phyloP scores from a whole-genome alignment of 2,113 vertebrate species.

The Nannospalax galili region DNA sequence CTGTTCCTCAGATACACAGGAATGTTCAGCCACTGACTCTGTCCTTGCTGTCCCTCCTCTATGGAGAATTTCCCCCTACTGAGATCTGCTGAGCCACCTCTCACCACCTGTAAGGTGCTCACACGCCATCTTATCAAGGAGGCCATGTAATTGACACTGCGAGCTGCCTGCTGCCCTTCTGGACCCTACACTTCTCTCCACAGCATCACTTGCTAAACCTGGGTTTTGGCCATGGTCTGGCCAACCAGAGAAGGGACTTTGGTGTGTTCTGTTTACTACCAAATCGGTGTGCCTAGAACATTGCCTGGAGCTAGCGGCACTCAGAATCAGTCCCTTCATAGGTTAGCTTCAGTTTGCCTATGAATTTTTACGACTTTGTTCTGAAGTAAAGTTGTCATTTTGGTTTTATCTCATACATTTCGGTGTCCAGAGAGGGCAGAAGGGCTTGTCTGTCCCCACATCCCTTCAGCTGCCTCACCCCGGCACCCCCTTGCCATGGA shows the following conservation, averaged over 20 bases:
- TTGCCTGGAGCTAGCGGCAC: accelerated
- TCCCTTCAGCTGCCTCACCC: neutral
- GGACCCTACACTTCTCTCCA: neutral
- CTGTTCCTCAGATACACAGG: neutral
- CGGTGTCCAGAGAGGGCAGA: neutral
- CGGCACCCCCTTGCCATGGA: neutral
- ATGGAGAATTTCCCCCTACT: neutral
- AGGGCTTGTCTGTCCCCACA: neutral
- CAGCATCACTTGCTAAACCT: neutral
- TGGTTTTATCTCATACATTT: neutral
- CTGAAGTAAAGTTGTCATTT: neutral
- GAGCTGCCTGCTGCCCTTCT: no score
- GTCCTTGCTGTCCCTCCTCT: neutral
- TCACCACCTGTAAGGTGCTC: neutral
- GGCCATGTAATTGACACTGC: neutral
- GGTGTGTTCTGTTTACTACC: neutral
- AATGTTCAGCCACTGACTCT: neutral
- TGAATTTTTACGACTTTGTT: neutral
- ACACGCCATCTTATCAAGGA: neutral
- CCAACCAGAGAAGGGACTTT: no score
- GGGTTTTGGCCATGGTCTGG: neutral
- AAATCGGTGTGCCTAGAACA: neutral
- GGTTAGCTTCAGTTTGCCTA: neutral
- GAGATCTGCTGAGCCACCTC: neutral
- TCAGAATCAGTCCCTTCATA: neutral